phyloP scores from a whole-genome alignment of 2,113 vertebrate species.

The Cyprinodon tularosa region DNA sequence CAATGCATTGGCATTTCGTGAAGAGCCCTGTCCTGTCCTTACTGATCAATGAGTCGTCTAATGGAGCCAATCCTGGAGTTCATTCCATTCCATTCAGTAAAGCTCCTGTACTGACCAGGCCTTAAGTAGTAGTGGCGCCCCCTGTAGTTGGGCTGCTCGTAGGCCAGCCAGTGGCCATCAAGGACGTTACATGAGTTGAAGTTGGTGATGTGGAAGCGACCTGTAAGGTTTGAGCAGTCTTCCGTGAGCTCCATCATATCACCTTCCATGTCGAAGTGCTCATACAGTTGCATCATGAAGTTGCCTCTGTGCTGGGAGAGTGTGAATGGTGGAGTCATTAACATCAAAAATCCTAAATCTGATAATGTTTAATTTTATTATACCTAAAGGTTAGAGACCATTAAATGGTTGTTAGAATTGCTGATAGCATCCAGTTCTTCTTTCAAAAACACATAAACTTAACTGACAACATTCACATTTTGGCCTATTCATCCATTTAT shows the following conservation, averaged over 20 bases:
- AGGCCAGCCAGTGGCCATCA: slow-evolving; percentile 80
- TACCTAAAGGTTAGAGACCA: background rate
- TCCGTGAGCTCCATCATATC: slow-evolving; percentile 76
- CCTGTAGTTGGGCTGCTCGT: slow-evolving; percentile 77
- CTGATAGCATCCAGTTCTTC: background rate
- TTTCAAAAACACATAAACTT: no score
- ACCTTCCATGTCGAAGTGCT: slow-evolving; percentile 74
- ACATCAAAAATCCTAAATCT: background rate
- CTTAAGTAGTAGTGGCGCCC: slow-evolving; percentile 69
- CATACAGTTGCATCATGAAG: slow-evolving; percentile 72
- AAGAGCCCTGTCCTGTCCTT: slow-evolving; percentile 67
- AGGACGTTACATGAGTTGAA: slow-evolving; percentile 79
- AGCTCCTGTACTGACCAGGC: slow-evolving; percentile 66
- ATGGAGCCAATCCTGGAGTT: slow-evolving; percentile 66
- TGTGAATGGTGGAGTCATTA: background rate
- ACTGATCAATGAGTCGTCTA: slow-evolving; percentile 69
- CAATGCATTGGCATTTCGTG: slow-evolving; percentile 71
- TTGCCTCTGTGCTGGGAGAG: slow-evolving; percentile 58
- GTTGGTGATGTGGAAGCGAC: slow-evolving; percentile 66
- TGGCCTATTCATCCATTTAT: no score
- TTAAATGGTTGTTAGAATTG: background rate
- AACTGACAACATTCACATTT: no score
- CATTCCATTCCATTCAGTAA: slow-evolving; percentile 62
- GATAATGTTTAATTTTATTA: background rate
- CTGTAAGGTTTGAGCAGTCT: slow-evolving; percentile 73